These are phyloP conservation scores for Lymantria dispar DNA, from an alignment of 2,888 invertebrate species.

Conservation along the genomic window DNA sequence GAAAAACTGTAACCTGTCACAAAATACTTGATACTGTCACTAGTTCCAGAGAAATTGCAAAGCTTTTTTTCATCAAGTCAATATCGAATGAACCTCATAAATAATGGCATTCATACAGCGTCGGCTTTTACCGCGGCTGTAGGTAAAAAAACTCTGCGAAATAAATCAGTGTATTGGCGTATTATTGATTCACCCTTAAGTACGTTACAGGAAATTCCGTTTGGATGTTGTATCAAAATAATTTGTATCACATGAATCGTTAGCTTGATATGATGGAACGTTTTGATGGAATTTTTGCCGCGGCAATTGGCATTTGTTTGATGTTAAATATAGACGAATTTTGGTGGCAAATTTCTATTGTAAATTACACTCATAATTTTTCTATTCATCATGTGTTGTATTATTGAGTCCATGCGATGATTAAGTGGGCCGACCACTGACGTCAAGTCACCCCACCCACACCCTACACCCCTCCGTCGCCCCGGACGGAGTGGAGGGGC, in stretches of 20 bases:
- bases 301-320: not conserved
- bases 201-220: slow-evolving; percentile 30
- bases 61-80: slow-evolving; percentile 31
- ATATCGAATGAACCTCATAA: slow-evolving; percentile 39
- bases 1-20: slow-evolving; percentile 26
- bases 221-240: slow-evolving; percentile 29
- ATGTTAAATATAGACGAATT: not conserved
- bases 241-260: slow-evolving; percentile 29
- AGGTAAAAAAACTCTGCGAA: slow-evolving; percentile 43
- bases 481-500: too few species aligned
- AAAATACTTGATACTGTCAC: slow-evolving; percentile 13
- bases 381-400: too few species aligned
- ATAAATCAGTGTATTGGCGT: slow-evolving; percentile 48
- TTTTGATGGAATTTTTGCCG: slow-evolving; percentile 8
- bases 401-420: too few species aligned
- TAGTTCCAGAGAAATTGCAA: slow-evolving; percentile 17
- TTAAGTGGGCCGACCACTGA: too few species aligned
- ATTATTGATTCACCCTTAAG: slow-evolving; percentile 36
- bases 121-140: slow-evolving; percentile 36
- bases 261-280: slow-evolving; percentile 17
- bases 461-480: too few species aligned
- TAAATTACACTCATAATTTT: not conserved
- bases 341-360: not conserved
- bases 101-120: slow-evolving; percentile 53
- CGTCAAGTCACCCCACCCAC: too few species aligned